Evolutionary conservation across 2,797 vertebrate species (phyloP), one percentile per base, ranked within the genome.

Genomic region (Mormyrus hasselquistii): DNA sequence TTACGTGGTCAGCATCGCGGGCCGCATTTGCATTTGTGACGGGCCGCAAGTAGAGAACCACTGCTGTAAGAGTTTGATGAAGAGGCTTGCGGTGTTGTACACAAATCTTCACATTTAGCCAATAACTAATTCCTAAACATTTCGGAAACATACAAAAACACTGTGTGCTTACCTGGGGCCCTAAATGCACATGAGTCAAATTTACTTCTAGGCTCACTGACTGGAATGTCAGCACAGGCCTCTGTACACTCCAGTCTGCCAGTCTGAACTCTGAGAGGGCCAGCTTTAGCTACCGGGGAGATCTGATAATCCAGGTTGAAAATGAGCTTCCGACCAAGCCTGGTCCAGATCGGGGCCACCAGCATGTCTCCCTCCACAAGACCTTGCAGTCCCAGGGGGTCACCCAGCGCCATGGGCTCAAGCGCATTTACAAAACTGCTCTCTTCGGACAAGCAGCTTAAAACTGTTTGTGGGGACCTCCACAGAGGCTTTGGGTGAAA

Each of bases 81-180:
- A 44, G 76, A 47, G 19, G 41, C 76, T n/a, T 44, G 2, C 41
- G 22, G 76, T 82, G 14, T 22, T 22, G 8, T 34, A 82, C 38
- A 82, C 41, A 82, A 19, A 47, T 82, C 41, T n/a, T 82, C 41
- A 82, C 41, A 47, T 82, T 4, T 47, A n/a, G 41, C 41, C 76
- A 41, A 44, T 82, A n/a, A 22, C 16, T 82, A 82, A n/a, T 47
- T 47, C 76, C 41, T 41, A 47, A 47, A 47, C 76, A n/a, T 49
- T 62, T 83, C 83, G 53, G 44, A 84, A 83, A 91, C 92, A 91
- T 90, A 86, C 79, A 90, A 47, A 38, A 86, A 91, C 89, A 88
- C 92, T 94, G 90, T 94, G 94, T 93, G 9, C 86, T 87, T 41
- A 87, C 86, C 83, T 50, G 83, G 83, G 22, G 49, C 44, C 83